A percentile compares a stretch with the other conserved stretches of the same genome.
phyloP scores from a whole-genome alignment of 2,113 vertebrate genomes.

The Silurus glanis region DNA sequence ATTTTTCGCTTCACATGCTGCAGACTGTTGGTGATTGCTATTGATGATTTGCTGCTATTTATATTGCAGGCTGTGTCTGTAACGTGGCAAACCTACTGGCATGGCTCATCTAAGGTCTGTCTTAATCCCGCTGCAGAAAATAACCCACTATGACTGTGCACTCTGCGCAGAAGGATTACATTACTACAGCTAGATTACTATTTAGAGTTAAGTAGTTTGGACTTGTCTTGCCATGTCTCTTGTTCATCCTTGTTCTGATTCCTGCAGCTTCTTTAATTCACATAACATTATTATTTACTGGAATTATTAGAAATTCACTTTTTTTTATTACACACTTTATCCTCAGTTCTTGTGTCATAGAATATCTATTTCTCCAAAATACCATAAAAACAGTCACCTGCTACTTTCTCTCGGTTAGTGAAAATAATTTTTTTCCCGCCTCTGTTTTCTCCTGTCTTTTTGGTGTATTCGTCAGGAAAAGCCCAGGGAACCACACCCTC shows the following conservation, averaged over 20 bases:
- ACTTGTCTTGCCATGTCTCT: background rate
- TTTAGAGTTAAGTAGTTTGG: background rate
- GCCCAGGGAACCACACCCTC: conserved; percentile 61
- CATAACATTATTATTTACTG: conserved; percentile 38
- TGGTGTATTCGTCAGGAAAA: conserved; percentile 53
- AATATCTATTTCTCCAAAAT: conserved; percentile 22
- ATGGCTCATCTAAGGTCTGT: background rate
- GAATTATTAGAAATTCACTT: conserved; percentile 41
- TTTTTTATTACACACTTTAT: conserved; percentile 8
- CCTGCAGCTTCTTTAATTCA: background rate
- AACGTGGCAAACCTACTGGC: conserved; percentile 15
- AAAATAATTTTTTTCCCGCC: conserved; percentile 56
- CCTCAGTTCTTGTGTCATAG: conserved; percentile 34
- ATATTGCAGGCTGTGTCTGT: conserved; percentile 6
- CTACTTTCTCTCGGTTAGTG: conserved; percentile 54
- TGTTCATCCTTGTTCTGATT: conserved; percentile 1
- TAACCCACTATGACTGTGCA: conserved; percentile 8
- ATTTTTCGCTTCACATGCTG: conserved; percentile 25
- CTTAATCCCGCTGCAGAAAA: conserved; percentile 1
- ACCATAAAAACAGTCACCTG: conserved; percentile 64
- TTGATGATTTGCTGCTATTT: conserved; percentile 23
- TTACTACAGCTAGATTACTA: conserved; percentile 3
- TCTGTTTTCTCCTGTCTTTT: conserved; percentile 38
- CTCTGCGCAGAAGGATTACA: conserved; percentile 4
- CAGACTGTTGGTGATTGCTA: conserved; percentile 9